A percentile compares a stretch with the other conserved stretches of the same genome.
Conservation (phyloP, 1,140 invertebrate genomes). For the Sitodiplosis mosellana region DNA sequence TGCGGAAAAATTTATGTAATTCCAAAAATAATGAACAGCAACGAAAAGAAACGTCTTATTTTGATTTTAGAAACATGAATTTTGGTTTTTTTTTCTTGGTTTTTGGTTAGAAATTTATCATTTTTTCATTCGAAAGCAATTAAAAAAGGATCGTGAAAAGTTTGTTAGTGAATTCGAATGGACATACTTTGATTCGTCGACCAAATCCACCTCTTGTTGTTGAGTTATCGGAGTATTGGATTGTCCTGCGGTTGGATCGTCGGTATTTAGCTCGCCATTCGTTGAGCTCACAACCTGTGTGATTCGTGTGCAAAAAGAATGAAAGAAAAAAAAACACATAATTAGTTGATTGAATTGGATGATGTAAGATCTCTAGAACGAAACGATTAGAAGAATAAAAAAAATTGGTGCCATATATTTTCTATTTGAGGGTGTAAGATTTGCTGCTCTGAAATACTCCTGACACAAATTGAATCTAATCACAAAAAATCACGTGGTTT, state of each 20-base stretch:
- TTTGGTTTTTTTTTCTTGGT: too few relatives aligned
- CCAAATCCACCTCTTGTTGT: constrained; percentile 76
- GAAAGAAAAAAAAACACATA: neutral
- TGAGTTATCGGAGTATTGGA: constrained; percentile 92
- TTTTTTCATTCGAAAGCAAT: constrained; percentile 15
- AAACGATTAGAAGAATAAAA: too few relatives aligned
- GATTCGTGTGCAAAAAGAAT: too few relatives aligned
- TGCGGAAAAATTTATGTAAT: too few relatives aligned
- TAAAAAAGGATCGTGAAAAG: constrained; percentile 12
- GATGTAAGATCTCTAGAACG: too few relatives aligned
- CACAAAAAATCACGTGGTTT: neutral
- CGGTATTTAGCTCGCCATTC: constrained; percentile 85
- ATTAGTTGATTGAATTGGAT: too few relatives aligned
- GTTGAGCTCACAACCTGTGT: constrained; percentile 97
- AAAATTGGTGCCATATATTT: neutral
- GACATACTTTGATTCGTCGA: constrained; percentile 83
- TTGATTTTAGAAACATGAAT: too few relatives aligned
- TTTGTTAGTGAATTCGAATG: constrained; percentile 11
- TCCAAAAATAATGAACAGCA: too few relatives aligned
- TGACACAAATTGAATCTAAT: too few relatives aligned
- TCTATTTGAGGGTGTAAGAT: neutral
- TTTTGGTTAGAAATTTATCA: neutral
- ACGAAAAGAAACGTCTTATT: too few relatives aligned
- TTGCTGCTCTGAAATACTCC: neutral
- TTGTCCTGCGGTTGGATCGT: constrained; percentile 88